phyloP scores from a whole-genome alignment of 2,113 vertebrate genomes.

The Mormyrus lacerda region DNA sequence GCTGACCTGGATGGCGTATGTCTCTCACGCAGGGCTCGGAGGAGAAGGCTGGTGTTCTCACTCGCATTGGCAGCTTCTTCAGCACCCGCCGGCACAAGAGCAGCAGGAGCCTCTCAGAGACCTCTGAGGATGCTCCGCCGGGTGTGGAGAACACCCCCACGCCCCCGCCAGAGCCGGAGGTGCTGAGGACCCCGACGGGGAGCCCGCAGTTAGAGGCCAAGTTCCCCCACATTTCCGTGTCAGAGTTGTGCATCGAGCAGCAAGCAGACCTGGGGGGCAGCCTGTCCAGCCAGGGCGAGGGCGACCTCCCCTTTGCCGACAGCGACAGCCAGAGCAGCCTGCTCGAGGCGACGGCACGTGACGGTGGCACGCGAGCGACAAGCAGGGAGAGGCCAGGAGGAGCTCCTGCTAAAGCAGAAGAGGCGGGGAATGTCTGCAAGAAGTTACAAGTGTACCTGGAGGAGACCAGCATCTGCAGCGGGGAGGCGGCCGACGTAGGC shows the following conservation, averaged over 20 bases:
- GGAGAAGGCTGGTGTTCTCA: conserved; percentile 46
- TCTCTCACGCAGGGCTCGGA: conserved; percentile 43
- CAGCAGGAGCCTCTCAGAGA: conserved; percentile 31
- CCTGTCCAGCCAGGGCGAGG: conserved; percentile 30
- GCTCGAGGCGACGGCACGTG: conserved; percentile 36
- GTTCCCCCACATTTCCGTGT: neutral
- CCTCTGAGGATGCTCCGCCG: conserved; percentile 8
- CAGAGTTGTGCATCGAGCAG: neutral
- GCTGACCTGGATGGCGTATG: neutral
- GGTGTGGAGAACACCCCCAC: conserved; percentile 6
- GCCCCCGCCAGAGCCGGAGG: conserved; percentile 23
- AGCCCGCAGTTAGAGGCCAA: conserved; percentile 23
- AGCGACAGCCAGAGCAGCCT: conserved; percentile 53
- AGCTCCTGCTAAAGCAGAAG: conserved; percentile 26
- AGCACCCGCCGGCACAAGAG: conserved; percentile 41
- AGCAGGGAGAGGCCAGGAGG: conserved; percentile 31
- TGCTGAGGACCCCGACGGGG: conserved; percentile 22
- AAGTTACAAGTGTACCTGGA: conserved; percentile 51
- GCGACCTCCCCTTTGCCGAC: conserved; percentile 52
- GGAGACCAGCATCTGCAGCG: conserved; percentile 24
- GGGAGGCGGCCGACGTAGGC: neutral
- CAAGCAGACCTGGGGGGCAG: neutral
- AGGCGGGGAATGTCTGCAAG: conserved; percentile 48
- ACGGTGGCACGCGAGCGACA: conserved; percentile 24
- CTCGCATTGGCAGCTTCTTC: conserved; percentile 53